Base-by-base conservation (phyloP, 2,888 invertebrate species). In the Mallateleia sp. region DNA sequence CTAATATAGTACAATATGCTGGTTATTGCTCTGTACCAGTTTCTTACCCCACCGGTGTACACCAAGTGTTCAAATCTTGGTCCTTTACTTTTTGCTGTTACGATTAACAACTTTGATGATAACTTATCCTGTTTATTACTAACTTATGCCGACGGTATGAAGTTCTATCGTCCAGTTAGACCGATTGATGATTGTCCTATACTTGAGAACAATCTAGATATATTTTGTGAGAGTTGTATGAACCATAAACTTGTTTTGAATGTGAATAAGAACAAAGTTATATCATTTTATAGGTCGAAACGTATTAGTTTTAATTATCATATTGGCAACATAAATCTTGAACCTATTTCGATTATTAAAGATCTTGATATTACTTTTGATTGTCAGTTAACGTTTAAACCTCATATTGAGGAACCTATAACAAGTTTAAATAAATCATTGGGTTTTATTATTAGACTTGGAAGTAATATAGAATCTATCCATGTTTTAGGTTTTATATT, bases 21-120 rank as follows among this genome's bases (percentile, higher is more conserved):
- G 69, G 69, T n/a, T 69, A 32, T 24, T 5, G 11, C 0, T 71
- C 71, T 1, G 4, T 24, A 11, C 3, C 8, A 15, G 56, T 42
- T 56, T 15, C 6, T n/a, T 9, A 56, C 6, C 38, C 24, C 4
- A 42, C 71, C 0, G 71, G 71, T 2, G 58, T 71, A 25, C 71
- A 56, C 0, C 71, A 71, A 15, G 71, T n/a, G 54, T 9, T 56
- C 71, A 4, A 71, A 71, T n/a, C 8, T 71, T 2, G 56, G 56
- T 4, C 42, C 42, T 2, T 8, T 71, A 45, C 22, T 69, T 2
- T 69, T 54, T 34, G 15, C 54, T 0, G 20, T 69, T 5, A 24
- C 42, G 1, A 18, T 71, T 0, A 71, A 71, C 42, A 45, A 71
- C 22, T 9, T 42, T 0, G 42, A 14, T 14, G 1, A 0, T 9